Evolutionary conservation across 2,888 invertebrate species (phyloP), one percentile per base, ranked within the genome.

Genomic region (Synanthedon vespiformis): DNA sequence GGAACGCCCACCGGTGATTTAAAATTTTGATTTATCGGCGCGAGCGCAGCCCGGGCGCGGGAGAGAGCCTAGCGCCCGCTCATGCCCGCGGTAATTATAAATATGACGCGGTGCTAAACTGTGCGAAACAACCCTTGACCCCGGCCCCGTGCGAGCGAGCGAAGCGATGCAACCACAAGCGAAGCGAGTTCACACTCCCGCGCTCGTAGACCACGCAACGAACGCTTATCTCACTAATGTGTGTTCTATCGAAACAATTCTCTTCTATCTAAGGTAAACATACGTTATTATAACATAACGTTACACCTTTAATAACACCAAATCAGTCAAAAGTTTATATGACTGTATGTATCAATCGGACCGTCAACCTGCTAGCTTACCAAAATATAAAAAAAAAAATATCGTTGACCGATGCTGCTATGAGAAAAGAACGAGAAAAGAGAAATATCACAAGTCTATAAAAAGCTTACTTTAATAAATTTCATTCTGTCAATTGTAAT

Each of bases 1-100:
- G 83, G 64, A 61, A 73, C 87, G 87, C 87, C 87, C 85, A 85
- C 78, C 84, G 81, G 85, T 87, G 86, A 87, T 87, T 87, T 86
- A 86, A 87, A 87, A 86, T 83, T 86, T 86, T 87, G 87, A 86
- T 87, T 87, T 87, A 87, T 87, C 79, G 85, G 72, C 73, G 74
- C 69, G 67, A 62, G 73, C 73, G 71, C 72, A 64, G 73, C 72
- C 70, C 75, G 70, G 70, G 52, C 49, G 51, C 51, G 52, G 51
- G 70, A 72, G 73, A 71, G 74, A 3, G 4, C 65, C 70, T 68
- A 70, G 68, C 67, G 67, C 73, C 64, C 64, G 70, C 70, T 68
- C 68, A 62, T 65, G 73, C 74, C 71, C 66, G 74, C 69, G 73
- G 80, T 81, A 82, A 86, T 87, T 87, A 86, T 83, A 84, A 85